Evolutionary conservation across 2,113 vertebrate genomes (phyloP), one percentile per base, ranked within the genome.

Genomic region (Myrmecobius fasciatus): DNA sequence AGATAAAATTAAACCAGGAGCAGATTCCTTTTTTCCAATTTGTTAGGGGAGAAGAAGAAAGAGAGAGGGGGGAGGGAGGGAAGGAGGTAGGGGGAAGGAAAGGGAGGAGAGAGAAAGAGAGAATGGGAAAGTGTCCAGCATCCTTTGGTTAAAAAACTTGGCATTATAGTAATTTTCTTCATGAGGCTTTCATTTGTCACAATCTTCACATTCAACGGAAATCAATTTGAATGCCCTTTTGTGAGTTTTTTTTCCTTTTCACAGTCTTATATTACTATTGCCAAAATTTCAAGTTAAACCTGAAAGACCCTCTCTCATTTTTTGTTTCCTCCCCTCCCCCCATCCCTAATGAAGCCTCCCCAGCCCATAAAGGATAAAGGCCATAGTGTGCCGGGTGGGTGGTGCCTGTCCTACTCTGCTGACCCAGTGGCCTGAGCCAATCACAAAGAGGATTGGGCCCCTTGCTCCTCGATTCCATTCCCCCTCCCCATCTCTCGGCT

Each of bases 371-470:
- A 94, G 91, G 95, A 60, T 47, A 88, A 96, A 89, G 75, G 89
- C 91, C 47, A 46, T 31, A 3, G n/a, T 11, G 93, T 51, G 88
- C 48, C 20, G 17, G 4, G 2, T 31, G 92, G 90, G 92, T 91
- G 54, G 96, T 75, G 67, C 91, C 83, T 28, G 94, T 95, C 97
- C 97, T 97, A 89, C 97, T 96, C 97, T 0, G 96, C 94, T 97
- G 96, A 98, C 97, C 97, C 92, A 97, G 97, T 98, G 97, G 97
- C 98, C 97, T 96, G 97, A 98, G 96, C 98, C 98, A 98, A 98
- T 98, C 92, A 91, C 91, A 67, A 51, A 91, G 96, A 83, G 89
- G 91, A 90, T 14, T 92, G 92, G 91, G 67, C 26, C 54, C 52
- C 52, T 52, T 2, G 12, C 83, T 51, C 92, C 83, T 53, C 91